These are phyloP conservation scores for Catalaphyllia jardinei DNA, from an alignment of 64 coral and sea anemone genomes.

Conservation along the genomic window DNA sequence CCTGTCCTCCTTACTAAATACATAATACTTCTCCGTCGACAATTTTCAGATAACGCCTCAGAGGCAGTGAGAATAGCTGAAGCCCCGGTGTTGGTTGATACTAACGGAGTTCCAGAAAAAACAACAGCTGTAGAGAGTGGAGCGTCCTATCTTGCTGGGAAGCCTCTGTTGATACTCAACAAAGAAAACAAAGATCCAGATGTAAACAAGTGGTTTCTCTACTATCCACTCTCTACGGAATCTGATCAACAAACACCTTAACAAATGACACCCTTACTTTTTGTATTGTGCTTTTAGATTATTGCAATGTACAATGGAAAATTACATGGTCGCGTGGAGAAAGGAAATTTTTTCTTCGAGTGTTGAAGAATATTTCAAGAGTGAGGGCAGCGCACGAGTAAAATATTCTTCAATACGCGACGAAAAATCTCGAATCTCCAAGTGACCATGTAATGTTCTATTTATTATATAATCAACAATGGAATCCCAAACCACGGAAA, in stretches of 20 bases:
- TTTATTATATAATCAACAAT: too few species aligned
- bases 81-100: slow-evolving; percentile 6
- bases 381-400: too few species aligned
- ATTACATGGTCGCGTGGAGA: too few species aligned
- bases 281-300: background rate
- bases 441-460: too few species aligned
- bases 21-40: background rate
- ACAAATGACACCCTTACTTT: background rate
- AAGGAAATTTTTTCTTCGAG: too few species aligned
- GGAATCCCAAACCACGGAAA: too few species aligned
- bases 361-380: too few species aligned
- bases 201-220: slow-evolving; percentile 36
- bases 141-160: slow-evolving; percentile 20
- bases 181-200: slow-evolving; percentile 6
- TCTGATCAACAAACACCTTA: slow-evolving; percentile 7
- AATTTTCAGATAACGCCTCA: background rate
- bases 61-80: slow-evolving; percentile 4
- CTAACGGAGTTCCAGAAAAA: slow-evolving; percentile 36
- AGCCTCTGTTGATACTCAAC: slow-evolving; percentile 26
- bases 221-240: slow-evolving; percentile 29
- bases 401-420: too few species aligned
- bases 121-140: slow-evolving; percentile 39
- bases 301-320: too few species aligned
- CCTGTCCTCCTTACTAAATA: background rate
- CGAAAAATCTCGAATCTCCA: too few species aligned